Evolutionary conservation across 2,113 vertebrate species (phyloP).

Genomic region (Apteryx owenii): DNA sequence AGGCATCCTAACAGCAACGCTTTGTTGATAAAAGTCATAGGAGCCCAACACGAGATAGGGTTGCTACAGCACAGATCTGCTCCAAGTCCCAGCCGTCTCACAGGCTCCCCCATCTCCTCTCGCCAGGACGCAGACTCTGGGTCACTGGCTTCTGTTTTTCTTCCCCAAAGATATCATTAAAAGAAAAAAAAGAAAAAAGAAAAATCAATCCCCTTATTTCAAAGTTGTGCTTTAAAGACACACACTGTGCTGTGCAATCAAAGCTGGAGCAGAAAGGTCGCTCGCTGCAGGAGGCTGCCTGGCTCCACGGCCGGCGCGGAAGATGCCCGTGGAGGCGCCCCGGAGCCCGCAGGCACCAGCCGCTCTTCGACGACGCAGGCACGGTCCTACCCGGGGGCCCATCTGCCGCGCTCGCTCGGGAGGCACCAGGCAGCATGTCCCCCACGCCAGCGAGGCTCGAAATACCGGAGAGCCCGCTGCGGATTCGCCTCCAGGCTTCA

Average conservation of each 20-base stretch:
- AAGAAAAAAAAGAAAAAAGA: not conserved
- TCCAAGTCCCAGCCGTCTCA: not conserved
- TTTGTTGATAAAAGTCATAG: not conserved
- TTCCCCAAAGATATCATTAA: not conserved
- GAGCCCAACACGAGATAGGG: not conserved
- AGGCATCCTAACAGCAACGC: not conserved
- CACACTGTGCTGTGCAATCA: not conserved
- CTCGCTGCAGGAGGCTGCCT: not conserved
- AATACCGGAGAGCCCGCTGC: not conserved
- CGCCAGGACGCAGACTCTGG: rapidly evolving
- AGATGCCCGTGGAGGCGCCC: not conserved
- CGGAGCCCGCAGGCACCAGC: not conserved
- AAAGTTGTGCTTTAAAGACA: not conserved
- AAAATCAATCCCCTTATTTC: not conserved
- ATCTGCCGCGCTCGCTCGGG: no score
- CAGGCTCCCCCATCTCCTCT: not conserved
- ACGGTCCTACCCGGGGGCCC: no score
- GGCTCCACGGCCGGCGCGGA: rapidly evolving
- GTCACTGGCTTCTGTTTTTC: not conserved
- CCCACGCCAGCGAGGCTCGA: no score
- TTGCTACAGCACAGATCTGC: not conserved
- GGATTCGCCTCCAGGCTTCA: not conserved
- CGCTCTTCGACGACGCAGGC: rapidly evolving
- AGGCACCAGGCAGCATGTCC: no score
- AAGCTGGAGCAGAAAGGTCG: not conserved